Conservation (phyloP, 2,797 vertebrate genomes). For the Tapirus indicus region DNA sequence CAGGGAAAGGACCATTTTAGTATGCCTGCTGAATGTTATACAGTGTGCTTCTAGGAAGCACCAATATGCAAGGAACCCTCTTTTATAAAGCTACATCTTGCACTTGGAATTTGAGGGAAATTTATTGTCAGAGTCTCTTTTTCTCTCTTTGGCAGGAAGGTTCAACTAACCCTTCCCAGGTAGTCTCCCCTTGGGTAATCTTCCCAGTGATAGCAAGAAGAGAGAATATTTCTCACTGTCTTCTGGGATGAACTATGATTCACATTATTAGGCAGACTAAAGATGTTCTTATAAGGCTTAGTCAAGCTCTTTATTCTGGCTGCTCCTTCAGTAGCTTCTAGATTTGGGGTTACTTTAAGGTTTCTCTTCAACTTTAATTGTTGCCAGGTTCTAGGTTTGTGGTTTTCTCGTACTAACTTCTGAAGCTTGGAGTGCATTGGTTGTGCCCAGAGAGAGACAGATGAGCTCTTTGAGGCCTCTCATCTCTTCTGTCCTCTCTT, state of each 20-base stretch:
- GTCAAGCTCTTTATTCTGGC: not conserved
- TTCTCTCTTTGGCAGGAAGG: not conserved
- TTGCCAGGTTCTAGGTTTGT: not conserved
- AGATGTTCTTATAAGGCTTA: not conserved
- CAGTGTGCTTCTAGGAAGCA: not conserved
- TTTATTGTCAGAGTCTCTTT: not conserved
- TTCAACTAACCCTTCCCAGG: not conserved
- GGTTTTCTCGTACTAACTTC: not conserved
- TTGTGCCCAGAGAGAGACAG: not conserved
- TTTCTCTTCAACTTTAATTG: not conserved
- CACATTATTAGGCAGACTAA: not conserved
- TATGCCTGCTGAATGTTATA: not conserved
- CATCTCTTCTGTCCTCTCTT: not conserved
- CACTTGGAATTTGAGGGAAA: not conserved
- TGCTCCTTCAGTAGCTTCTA: not conserved
- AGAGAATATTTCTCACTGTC: not conserved
- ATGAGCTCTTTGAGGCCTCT: not conserved
- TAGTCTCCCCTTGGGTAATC: not conserved
- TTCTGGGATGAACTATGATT: not conserved
- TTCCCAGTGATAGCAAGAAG: not conserved
- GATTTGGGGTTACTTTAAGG: not conserved
- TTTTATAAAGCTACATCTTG: conserved; percentile 33
- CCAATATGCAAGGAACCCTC: not conserved
- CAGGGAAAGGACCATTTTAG: not conserved
- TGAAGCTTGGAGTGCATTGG: not conserved